Percentiles rank a stretch among this genome's conserved stretches.
These are phyloP conservation scores for Meleagris gallopavo DNA, from an alignment of 2,113 vertebrate species.

Conservation along the genomic window DNA sequence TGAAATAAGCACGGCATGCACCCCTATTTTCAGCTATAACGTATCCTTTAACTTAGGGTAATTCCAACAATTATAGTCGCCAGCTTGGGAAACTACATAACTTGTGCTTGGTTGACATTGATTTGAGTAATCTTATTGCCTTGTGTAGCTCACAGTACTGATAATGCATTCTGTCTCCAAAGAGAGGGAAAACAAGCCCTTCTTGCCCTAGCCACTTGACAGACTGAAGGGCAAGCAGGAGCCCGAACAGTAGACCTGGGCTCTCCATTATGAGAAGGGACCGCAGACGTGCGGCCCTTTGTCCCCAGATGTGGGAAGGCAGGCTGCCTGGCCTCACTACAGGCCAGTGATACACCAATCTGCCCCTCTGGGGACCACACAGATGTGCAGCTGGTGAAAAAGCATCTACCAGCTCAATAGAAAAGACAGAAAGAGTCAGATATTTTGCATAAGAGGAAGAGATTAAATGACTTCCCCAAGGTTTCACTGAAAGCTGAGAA, in stretches of 20 bases:
- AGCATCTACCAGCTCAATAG: background rate
- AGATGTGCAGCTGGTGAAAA: background rate
- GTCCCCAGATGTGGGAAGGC: background rate
- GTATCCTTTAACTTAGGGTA: background rate
- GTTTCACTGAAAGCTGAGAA: slow-evolving; percentile 28
- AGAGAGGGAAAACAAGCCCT: background rate
- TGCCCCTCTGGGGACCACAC: background rate
- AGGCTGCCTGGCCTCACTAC: background rate
- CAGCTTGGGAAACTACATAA: background rate
- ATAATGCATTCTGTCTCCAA: background rate
- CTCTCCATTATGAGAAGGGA: background rate
- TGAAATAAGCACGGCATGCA: background rate
- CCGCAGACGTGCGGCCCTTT: background rate
- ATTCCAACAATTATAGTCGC: slow-evolving; percentile 25
- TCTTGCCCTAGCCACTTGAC: background rate
- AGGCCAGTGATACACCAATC: fast-evolving
- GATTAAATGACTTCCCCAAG: slow-evolving; percentile 1
- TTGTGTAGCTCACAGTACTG: background rate
- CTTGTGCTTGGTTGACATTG: background rate
- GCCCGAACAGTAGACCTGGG: background rate
- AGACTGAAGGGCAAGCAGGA: background rate
- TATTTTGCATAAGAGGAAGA: slow-evolving; percentile 20
- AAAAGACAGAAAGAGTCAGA: background rate
- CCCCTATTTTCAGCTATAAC: slow-evolving; percentile 1
- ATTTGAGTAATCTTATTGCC: background rate